These are phyloP conservation scores for Philypnodon macrostomus DNA, from an alignment of 2,797 vertebrate genomes.

Conservation along the genomic window DNA sequence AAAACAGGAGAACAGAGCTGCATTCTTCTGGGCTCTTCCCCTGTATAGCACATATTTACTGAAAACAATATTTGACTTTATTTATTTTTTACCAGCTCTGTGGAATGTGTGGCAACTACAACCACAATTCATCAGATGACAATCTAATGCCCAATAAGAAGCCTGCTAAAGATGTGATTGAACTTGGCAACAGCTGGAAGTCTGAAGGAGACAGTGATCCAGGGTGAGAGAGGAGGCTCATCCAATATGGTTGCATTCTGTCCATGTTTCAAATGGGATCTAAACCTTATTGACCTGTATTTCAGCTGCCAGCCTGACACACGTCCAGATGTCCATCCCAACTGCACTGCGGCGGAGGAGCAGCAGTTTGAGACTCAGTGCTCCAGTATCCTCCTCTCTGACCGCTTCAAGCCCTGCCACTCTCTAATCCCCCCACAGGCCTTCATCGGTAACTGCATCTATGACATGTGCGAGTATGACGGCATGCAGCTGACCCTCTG, in stretches of 20 bases:
- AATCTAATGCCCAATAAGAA: constrained; percentile 76
- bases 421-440: constrained; percentile 46
- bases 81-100: constrained; percentile 79
- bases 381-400: constrained; percentile 48
- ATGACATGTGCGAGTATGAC: constrained; percentile 81
- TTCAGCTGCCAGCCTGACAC: constrained; percentile 67
- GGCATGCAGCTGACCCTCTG: constrained; percentile 80
- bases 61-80: no score
- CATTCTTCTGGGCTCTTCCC: no score
- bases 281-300: no score
- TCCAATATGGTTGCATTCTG: background rate
- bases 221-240: constrained; percentile 61
- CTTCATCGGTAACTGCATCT: constrained; percentile 72
- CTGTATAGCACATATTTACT: no score
- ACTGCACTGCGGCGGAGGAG: constrained; percentile 66
- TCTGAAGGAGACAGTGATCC: constrained; percentile 76
- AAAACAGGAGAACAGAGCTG: no score
- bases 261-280: no score
- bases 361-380: constrained; percentile 56
- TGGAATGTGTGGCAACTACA: constrained; percentile 87
- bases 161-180: constrained; percentile 69
- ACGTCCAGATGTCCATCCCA: constrained; percentile 60
- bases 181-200: constrained; percentile 86
- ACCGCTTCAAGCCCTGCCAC: constrained; percentile 75
- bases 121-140: constrained; percentile 75